Evolutionary conservation across 2,113 vertebrate species (phyloP).

Genomic region (Leucopsar rothschildi): DNA sequence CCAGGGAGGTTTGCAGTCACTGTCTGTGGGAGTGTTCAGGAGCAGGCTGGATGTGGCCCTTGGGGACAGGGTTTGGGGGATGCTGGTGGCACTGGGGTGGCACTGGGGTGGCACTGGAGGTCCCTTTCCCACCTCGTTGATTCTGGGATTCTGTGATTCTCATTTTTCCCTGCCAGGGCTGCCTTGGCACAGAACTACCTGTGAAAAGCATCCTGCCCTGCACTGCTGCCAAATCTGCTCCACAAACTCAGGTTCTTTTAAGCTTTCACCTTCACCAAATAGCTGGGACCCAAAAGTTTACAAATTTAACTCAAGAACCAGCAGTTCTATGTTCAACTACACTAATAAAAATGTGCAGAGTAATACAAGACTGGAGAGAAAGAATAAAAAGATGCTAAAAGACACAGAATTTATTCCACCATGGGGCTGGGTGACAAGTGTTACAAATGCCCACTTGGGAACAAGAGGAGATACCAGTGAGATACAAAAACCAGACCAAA

Average conservation of each 20-base stretch:
- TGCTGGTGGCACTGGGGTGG: not conserved
- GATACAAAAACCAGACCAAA: not conserved
- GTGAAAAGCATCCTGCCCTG: not conserved
- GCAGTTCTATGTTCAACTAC: not conserved
- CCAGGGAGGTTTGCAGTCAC: too few relatives aligned
- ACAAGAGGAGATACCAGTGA: not conserved
- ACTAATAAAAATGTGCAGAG: not conserved
- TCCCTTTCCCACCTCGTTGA: accelerated
- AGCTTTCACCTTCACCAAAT: not conserved
- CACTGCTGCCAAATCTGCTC: not conserved
- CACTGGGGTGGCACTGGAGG: not conserved
- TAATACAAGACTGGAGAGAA: not conserved
- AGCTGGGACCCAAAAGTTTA: not conserved
- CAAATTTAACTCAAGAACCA: not conserved
- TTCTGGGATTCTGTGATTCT: not conserved
- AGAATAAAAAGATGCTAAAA: not conserved
- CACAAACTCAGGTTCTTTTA: not conserved
- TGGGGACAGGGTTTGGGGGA: not conserved
- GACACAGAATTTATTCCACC: not conserved
- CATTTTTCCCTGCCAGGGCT: not conserved
- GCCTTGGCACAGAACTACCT: not conserved
- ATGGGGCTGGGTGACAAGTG: not conserved
- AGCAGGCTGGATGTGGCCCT: not conserved
- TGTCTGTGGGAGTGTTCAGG: too few relatives aligned
- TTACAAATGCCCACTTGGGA: not conserved